Percentiles rank a stretch among this genome's conserved stretches.
Evolutionary conservation across 2,113 vertebrate genomes (phyloP).

Genomic region (Eidolon helvum): DNA sequence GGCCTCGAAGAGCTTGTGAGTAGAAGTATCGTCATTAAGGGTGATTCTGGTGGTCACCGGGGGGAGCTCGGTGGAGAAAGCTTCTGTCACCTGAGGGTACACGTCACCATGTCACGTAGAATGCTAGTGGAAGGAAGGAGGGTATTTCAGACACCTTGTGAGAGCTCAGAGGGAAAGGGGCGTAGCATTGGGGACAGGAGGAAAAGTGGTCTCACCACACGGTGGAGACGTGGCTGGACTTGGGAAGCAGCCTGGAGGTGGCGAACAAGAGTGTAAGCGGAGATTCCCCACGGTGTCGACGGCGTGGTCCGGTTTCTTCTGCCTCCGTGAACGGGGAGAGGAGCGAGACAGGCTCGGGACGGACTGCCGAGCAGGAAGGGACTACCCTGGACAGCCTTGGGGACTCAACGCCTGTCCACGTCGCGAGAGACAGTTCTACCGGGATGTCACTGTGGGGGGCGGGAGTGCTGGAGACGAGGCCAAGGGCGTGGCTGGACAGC

Average conservation of each 20-base stretch:
- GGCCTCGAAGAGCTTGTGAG: not conserved
- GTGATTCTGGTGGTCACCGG: not conserved
- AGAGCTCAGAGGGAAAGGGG: not conserved
- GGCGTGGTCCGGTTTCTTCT: not conserved
- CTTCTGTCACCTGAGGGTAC: not conserved
- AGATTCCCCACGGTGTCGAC: not conserved
- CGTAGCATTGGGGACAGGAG: not conserved
- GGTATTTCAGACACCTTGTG: rapidly evolving
- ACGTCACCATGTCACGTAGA: rapidly evolving
- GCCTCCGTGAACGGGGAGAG: too few species aligned
- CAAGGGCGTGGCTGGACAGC: not conserved
- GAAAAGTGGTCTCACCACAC: not conserved
- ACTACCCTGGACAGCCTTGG: not conserved
- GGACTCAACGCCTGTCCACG: not conserved
- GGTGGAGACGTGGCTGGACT: rapidly evolving
- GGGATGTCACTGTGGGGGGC: too few species aligned
- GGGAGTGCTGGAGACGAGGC: not conserved
- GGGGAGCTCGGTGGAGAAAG: rapidly evolving
- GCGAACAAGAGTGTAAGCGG: not conserved
- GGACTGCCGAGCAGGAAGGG: not conserved
- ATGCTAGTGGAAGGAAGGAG: not conserved
- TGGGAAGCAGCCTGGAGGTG: not conserved
- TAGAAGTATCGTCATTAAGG: too few species aligned
- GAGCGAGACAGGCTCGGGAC: not conserved
- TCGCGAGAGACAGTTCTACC: rapidly evolving